Percentiles rank a stretch among this genome's conserved stretches.
Conservation (phyloP, 2,113 vertebrate genomes). For the Numenius arquata region DNA sequence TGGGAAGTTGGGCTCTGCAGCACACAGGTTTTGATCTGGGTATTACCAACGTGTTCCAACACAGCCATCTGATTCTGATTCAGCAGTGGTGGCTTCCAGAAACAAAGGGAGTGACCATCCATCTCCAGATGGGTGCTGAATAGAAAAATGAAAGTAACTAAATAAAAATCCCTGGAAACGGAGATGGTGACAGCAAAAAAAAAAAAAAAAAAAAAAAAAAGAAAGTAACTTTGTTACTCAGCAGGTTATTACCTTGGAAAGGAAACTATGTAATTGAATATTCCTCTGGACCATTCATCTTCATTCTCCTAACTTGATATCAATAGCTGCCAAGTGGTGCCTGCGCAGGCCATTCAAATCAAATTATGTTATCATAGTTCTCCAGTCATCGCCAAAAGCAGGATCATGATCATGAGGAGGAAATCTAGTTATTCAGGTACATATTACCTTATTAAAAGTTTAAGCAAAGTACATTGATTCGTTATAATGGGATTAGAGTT, state of each 20-base stretch:
- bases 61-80: background rate
- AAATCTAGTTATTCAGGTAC: constrained; percentile 70
- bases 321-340: constrained; percentile 58
- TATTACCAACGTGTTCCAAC: background rate
- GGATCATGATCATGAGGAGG: constrained; percentile 26
- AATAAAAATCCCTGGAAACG: constrained; percentile 44
- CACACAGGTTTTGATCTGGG: background rate
- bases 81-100: constrained; percentile 7
- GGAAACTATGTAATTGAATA: constrained; percentile 61
- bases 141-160: constrained; percentile 50
- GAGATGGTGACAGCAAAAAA: constrained; percentile 40
- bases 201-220: background rate
- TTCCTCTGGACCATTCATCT: constrained; percentile 48
- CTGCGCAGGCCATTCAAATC: constrained; percentile 51
- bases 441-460: constrained; percentile 68
- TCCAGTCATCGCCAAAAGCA: constrained; percentile 46
- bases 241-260: constrained; percentile 54
- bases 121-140: constrained; percentile 30
- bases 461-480: constrained; percentile 53
- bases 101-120: background rate
- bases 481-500: constrained; percentile 51
- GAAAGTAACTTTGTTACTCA: constrained; percentile 47
- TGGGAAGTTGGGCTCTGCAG: background rate
- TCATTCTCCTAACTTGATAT: constrained; percentile 60
- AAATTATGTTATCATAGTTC: constrained; percentile 61